Conservation (phyloP, 2,113 vertebrate species). For the Lepisosteus oculatus region DNA sequence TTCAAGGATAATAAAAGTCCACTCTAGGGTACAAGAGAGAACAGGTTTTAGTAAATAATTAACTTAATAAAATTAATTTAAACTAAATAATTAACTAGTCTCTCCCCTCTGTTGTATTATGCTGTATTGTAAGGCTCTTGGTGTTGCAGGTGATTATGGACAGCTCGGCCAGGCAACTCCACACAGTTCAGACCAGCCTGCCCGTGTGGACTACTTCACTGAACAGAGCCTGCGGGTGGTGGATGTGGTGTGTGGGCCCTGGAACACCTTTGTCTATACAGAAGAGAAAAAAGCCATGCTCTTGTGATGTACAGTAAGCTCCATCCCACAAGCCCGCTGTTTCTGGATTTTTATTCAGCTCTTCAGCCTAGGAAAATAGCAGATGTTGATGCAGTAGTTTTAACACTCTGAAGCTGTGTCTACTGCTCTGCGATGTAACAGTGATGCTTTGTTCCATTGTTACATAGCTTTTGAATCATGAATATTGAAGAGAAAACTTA, state of each 20-base stretch:
- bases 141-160: slow-evolving; percentile 80
- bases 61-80: too few relatives aligned
- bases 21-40: neutral
- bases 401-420: too few relatives aligned
- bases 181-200: slow-evolving; percentile 70
- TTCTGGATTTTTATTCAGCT: too few relatives aligned
- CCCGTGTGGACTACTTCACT: slow-evolving; percentile 66
- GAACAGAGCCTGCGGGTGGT: slow-evolving; percentile 50
- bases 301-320: slow-evolving; percentile 3
- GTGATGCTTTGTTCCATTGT: too few relatives aligned
- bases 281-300: slow-evolving; percentile 34
- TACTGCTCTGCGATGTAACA: too few relatives aligned
- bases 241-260: slow-evolving; percentile 80
- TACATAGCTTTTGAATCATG: too few relatives aligned
- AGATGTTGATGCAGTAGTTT: too few relatives aligned
- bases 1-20: neutral
- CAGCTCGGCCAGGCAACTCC: slow-evolving; percentile 78
- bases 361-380: too few relatives aligned
- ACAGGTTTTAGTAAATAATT: neutral
- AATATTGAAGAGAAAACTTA: too few relatives aligned
- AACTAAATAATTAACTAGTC: too few relatives aligned
- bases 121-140: neutral
- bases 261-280: slow-evolving; percentile 81
- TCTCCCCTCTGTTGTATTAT: too few relatives aligned
- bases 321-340: neutral